phyloP scores from a whole-genome alignment of 2,113 vertebrate species.

The Ammodytes marinus region DNA sequence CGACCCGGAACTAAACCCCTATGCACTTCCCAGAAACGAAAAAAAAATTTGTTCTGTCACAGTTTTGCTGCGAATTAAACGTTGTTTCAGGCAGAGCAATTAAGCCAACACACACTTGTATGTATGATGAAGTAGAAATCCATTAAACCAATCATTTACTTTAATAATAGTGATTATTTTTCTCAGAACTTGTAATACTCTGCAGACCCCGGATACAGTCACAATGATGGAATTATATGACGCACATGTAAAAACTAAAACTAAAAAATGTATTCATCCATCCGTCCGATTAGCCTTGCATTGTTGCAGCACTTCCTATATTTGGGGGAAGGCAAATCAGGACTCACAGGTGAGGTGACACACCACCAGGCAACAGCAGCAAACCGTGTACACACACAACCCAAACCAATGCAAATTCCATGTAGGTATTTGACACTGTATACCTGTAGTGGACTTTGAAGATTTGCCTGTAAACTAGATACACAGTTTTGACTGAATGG shows the following conservation, averaged over 20 bases:
- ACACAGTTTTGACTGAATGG: background rate
- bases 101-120: background rate
- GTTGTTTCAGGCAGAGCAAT: background rate
- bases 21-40: background rate
- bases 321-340: conserved; percentile 17
- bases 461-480: background rate
- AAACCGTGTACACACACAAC: conserved; percentile 4
- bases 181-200: background rate
- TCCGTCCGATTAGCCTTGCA: background rate
- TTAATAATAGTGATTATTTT: background rate
- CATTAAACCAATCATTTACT: background rate
- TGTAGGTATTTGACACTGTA: background rate
- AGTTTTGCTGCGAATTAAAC: background rate
- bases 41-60: no score
- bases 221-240: background rate
- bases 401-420: conserved; percentile 13
- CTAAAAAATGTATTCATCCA: background rate
- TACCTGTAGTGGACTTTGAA: background rate
- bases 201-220: no score
- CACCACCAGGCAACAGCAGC: conserved; percentile 12
- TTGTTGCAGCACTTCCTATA: conserved; percentile 7
- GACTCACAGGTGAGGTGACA: background rate
- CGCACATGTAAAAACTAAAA: background rate
- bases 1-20: background rate
- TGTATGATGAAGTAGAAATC: background rate